Base-by-base conservation (phyloP, 2,888 invertebrate genomes). In the Xestobium rufovillosum region DNA sequence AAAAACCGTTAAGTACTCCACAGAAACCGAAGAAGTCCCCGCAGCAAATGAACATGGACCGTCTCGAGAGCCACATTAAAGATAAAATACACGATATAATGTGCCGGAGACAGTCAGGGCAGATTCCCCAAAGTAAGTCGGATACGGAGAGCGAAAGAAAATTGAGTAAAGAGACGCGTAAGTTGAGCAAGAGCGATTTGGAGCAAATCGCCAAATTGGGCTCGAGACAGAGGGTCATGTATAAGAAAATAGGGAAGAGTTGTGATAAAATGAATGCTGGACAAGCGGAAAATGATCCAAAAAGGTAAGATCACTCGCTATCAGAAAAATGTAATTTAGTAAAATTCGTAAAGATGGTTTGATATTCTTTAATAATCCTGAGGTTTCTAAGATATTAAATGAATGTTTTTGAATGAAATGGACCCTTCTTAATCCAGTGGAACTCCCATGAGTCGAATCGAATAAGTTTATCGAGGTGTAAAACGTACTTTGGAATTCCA, bases 1-100 rank as follows among this genome's bases (percentile, higher is more conserved):
- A 63, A 25, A 61, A 61, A 39, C 55, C 54, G 2, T n/a, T 47
- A 11, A 31, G 40, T 39, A 57, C 53, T 14, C 49, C 52, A 4
- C 46, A 42, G 32, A 55, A 54, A 27, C 47, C 44, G 3, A 52
- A 55, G 34, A 52, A 53, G 14, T 42, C 44, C n/a, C 41, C 45
- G 31, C 36, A 47, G 4, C 65, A 63, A 31, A 52, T 63, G 37
- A 63, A 56, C 44, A 58, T 65, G 26, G 65, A 67, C 27, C 58
- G 63, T 15, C 52, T 68, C 17, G 68, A 68, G 43, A 59, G 60
- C 1, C 67, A 69, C 39, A 61, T 68, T 9, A 65, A 67, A 39
- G 68, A 69, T 42, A 69, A 69, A 50, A 51, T 67, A 9, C 66
- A 66, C 42, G 66, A 66, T 34, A 64, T 66, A 14, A 61, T 66